Evolutionary conservation across 2,113 vertebrate species (phyloP).

Genomic region (Heliornis fulica): DNA sequence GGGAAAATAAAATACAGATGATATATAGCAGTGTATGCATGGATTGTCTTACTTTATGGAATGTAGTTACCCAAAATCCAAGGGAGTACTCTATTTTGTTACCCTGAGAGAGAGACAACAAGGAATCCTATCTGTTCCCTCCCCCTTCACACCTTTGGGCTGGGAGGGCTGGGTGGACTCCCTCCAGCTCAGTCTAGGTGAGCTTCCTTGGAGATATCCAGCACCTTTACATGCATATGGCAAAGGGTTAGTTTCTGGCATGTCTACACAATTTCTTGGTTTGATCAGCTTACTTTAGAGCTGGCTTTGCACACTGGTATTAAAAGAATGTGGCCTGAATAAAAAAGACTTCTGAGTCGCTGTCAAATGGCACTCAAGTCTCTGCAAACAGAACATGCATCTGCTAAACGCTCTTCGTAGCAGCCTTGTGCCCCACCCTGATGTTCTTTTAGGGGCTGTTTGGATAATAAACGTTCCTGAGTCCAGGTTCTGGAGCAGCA

Average conservation of each 20-base stretch:
- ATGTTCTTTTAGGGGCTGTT: not conserved
- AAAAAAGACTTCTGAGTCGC: not conserved
- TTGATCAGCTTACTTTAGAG: not conserved
- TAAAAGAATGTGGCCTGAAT: not conserved
- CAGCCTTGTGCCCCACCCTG: not conserved
- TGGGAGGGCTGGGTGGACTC: not conserved
- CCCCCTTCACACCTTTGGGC: not conserved
- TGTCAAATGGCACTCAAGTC: not conserved
- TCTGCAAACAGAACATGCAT: not conserved
- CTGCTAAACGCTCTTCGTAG: not conserved
- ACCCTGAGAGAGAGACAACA: not conserved
- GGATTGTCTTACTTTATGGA: not conserved
- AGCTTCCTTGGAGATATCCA: not conserved
- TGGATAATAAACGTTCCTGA: not conserved
- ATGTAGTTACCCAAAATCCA: not conserved
- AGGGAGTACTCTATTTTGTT: not conserved
- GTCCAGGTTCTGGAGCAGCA: not conserved
- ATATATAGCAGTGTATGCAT: rapidly evolving
- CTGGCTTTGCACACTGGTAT: not conserved
- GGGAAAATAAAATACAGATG: not conserved
- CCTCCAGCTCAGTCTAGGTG: not conserved
- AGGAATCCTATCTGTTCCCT: not conserved
- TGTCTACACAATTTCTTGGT: not conserved
- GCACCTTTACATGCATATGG: not conserved
- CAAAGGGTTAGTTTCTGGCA: not conserved